These are phyloP conservation scores for Lepisosteus osseus DNA, from an alignment of 2,113 vertebrate genomes.

Conservation along the genomic window DNA sequence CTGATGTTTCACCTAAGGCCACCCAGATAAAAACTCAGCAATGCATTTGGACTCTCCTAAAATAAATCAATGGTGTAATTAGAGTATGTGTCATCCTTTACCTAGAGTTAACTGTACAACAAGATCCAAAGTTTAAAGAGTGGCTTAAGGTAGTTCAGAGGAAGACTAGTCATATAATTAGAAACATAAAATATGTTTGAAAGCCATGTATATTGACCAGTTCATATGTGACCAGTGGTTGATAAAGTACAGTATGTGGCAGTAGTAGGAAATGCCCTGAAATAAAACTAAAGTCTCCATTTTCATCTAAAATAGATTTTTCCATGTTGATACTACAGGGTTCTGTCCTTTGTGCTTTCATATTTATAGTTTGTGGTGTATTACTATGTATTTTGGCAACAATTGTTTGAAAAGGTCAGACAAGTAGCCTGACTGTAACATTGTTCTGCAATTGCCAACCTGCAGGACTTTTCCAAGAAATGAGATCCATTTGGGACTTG, in stretches of 20 bases:
- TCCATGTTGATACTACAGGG: conserved; percentile 24
- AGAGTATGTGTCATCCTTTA: too few relatives aligned
- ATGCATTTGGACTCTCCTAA: too few relatives aligned
- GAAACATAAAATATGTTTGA: background rate
- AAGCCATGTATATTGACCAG: background rate
- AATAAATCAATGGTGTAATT: too few relatives aligned
- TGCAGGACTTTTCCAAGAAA: conserved; percentile 46
- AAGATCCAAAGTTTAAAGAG: too few relatives aligned
- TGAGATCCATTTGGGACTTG: conserved; percentile 31
- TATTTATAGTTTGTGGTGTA: conserved; percentile 46
- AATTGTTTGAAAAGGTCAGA: conserved; percentile 22
- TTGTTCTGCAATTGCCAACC: conserved; percentile 19
- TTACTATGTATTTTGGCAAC: conserved; percentile 30
- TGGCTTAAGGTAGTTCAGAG: too few relatives aligned
- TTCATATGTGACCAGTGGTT: background rate
- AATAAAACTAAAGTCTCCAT: conserved; percentile 20
- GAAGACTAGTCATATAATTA: background rate
- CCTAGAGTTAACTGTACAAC: too few relatives aligned
- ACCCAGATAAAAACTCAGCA: too few relatives aligned
- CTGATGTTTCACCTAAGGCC: too few relatives aligned
- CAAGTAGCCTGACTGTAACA: background rate
- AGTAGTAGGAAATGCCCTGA: conserved; percentile 13
- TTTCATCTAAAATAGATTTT: conserved; percentile 28
- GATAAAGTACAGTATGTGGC: background rate
- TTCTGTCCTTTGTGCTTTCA: conserved; percentile 26